Conservation (phyloP, 2,888 invertebrate species). For the Plusia festucae region DNA sequence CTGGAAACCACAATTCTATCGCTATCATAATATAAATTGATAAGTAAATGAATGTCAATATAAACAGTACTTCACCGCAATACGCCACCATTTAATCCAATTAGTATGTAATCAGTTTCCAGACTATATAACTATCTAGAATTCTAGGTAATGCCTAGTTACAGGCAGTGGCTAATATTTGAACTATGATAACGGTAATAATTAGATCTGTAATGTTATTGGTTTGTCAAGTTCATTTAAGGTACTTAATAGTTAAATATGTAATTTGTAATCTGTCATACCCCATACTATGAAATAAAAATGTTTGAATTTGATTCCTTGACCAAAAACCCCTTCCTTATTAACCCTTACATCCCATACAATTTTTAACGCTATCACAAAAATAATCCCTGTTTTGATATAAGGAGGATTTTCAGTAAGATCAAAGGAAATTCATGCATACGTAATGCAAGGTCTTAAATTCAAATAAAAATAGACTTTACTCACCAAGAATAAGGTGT, state of each 20-base stretch:
- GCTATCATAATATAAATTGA: slow-evolving; percentile 1
- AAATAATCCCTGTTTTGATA: neutral
- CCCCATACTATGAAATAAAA: too few species aligned
- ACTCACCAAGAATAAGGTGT: slow-evolving; percentile 98
- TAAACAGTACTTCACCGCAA: slow-evolving; percentile 6
- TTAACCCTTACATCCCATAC: neutral
- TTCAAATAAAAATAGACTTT: slow-evolving; percentile 33
- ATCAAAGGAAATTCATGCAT: slow-evolving; percentile 9
- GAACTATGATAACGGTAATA: slow-evolving; percentile 21
- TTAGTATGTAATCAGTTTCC: slow-evolving; percentile 21
- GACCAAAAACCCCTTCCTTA: neutral
- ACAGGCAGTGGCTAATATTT: slow-evolving; percentile 10
- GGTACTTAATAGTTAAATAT: neutral
- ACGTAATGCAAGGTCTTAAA: neutral
- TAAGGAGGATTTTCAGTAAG: neutral
- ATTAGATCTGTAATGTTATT: slow-evolving; percentile 12
- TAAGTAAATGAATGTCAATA: slow-evolving; percentile 5
- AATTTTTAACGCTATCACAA: neutral
- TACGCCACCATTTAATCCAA: slow-evolving; percentile 23
- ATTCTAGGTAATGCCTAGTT: slow-evolving; percentile 9
- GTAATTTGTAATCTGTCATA: neutral
- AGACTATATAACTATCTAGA: slow-evolving; percentile 9
- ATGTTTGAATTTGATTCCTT: neutral
- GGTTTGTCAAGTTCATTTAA: neutral
- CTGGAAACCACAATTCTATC: neutral